Conservation (phyloP, 2,113 vertebrate species). For the Semicossyphus pulcher region DNA sequence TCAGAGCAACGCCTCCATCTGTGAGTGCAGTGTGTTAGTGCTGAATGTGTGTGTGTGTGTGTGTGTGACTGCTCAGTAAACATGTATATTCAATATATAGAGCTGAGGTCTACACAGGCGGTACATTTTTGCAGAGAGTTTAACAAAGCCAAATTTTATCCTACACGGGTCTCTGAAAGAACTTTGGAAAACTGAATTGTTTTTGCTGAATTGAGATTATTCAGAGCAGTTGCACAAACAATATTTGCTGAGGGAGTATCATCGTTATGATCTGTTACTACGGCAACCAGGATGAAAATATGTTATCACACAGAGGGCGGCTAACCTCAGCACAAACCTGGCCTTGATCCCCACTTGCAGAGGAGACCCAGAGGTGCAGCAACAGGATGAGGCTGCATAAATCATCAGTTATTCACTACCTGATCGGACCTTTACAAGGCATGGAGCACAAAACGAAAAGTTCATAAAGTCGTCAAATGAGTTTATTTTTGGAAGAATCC, state of each 20-base stretch:
- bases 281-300: slow-evolving; percentile 29
- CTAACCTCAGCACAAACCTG: slow-evolving; percentile 46
- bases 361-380: slow-evolving; percentile 32
- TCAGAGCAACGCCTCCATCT: slow-evolving; percentile 23
- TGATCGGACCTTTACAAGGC: slow-evolving; percentile 18
- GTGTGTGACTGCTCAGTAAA: not conserved
- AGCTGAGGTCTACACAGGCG: not conserved
- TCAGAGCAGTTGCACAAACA: slow-evolving; percentile 8
- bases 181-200: not conserved
- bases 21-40: slow-evolving; percentile 14
- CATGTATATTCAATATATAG: not conserved
- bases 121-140: not conserved
- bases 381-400: slow-evolving; percentile 22
- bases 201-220: slow-evolving; percentile 26
- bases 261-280: slow-evolving; percentile 38
- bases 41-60: not conserved
- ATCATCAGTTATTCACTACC: slow-evolving; percentile 60
- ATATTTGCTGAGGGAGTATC: slow-evolving; percentile 36
- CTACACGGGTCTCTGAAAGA: not conserved
- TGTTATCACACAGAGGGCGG: not conserved
- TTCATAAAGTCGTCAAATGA: slow-evolving; percentile 58
- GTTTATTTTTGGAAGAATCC: slow-evolving; percentile 27
- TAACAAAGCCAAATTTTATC: not conserved
- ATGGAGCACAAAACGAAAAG: slow-evolving; percentile 30
- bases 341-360: slow-evolving; percentile 44